A percentile compares a stretch with the other conserved stretches of the same genome.
Conservation (phyloP, 1,140 invertebrate species). For the Ganaspis sp. region DNA sequence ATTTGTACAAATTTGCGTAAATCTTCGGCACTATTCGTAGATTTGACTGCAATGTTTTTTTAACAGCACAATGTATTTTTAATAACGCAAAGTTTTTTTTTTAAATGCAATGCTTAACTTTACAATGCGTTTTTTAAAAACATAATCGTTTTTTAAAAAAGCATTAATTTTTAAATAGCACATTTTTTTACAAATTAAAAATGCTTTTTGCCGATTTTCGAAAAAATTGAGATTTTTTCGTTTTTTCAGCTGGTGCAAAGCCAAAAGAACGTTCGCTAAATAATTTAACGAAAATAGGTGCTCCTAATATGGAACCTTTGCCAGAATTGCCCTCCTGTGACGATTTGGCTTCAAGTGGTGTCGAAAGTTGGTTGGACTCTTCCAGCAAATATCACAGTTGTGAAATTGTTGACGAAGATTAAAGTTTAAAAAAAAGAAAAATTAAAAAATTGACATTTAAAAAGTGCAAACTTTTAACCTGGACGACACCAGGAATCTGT, state of each 20-base stretch:
- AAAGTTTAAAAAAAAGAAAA: slow-evolving; percentile 50
- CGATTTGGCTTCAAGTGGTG: slow-evolving; percentile 80
- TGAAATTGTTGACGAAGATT: slow-evolving; percentile 82
- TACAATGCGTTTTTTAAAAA: no score
- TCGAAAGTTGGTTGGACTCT: slow-evolving; percentile 83
- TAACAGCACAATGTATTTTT: no score
- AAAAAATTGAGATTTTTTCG: slow-evolving; percentile 15
- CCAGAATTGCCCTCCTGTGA: slow-evolving; percentile 81
- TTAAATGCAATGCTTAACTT: no score
- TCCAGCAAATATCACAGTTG: slow-evolving; percentile 86
- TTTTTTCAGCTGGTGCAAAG: slow-evolving; percentile 40
- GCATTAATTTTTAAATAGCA: not conserved
- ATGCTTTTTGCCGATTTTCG: not conserved
- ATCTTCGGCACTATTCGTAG: no score
- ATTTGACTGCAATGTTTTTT: no score
- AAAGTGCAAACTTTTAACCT: not conserved
- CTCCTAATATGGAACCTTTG: slow-evolving; percentile 78
- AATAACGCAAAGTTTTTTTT: no score
- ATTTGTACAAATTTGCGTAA: no score
- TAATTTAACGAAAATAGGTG: slow-evolving; percentile 68
- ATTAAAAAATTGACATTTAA: not conserved
- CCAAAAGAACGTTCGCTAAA: slow-evolving; percentile 63
- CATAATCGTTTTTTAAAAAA: no score
- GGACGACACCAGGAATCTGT: not conserved
- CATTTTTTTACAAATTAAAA: no score